These are phyloP conservation scores for Poicephalus meyeri DNA, from an alignment of 2,113 vertebrate species.

Conservation along the genomic window DNA sequence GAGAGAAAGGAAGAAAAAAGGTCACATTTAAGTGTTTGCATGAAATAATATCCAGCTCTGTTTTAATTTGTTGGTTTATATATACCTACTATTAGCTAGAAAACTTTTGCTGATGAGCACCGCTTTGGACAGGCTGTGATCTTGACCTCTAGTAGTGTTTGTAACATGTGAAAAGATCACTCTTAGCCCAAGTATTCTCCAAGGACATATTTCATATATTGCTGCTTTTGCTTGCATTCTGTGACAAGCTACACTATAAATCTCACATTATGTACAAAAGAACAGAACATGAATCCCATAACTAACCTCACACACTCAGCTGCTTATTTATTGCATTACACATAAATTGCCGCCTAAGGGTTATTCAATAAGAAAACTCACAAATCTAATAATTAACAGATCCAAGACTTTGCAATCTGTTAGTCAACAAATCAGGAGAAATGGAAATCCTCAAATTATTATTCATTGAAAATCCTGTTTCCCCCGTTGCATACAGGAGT, in stretches of 20 bases:
- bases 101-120: neutral
- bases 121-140: neutral
- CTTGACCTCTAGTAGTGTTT: neutral
- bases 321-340: neutral
- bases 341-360: neutral
- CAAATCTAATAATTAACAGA: neutral
- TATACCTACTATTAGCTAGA: neutral
- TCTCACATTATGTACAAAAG: accelerated
- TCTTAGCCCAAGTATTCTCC: neutral
- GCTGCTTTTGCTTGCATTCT: neutral
- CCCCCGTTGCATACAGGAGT: neutral
- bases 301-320: neutral
- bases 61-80: neutral
- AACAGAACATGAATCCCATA: neutral
- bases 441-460: neutral
- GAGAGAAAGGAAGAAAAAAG: neutral
- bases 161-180: neutral
- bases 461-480: neutral
- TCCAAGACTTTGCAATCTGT: neutral
- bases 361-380: neutral
- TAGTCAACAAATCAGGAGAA: neutral
- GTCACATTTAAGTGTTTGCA: neutral
- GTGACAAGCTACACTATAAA: neutral
- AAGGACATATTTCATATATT: neutral
- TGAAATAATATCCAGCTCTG: neutral